Base-by-base conservation (phyloP, 2,797 vertebrate genomes). In the Ateles fusciceps region DNA sequence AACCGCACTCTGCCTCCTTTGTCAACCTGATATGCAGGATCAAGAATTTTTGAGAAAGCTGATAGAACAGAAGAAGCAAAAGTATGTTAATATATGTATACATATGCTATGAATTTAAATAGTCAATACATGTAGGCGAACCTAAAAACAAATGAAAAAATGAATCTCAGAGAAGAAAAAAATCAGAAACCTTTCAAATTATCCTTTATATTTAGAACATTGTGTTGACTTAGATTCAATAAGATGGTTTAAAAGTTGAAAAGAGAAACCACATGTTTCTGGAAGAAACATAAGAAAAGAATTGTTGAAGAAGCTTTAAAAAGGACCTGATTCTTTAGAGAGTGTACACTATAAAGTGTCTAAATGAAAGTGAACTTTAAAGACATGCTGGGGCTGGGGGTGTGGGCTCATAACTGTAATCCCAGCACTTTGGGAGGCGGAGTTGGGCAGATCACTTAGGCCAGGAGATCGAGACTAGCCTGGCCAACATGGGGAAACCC, bases 31-130 rank as follows among this genome's bases (percentile, higher is more conserved):
- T 99, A 99, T 0, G 99, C 99, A 75, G 99, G 99, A 1, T 99
- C 99, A 72, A 99, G 98, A 98, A 99, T 99, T 99, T 99, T 99
- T 93, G 99, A 98, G 99, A 99, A 99, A 94, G 99, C 99, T 99
- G 97, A 98, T 88, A 94, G 64, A 55, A 91, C 7, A 97, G 97
- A 68, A 44, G 55, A 92, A 75, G 21, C 1, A 84, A 94, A 68
- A 83, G 10, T 36, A 12, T 10, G 9, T 97, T 80, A 75, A 28
- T 42, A 13, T 52, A 24, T 15, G 61, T 57, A 46, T 33, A n/a
- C 1, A 19, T 15, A 72, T 13, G 1, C 24, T 59, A 10, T 71
- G 24, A 76, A 68, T 74, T 81, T 91, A 91, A 79, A 91, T 57
- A 86, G 74, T 44, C 42, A 79, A 59, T 44, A 21, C 61, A 78